Conservation (phyloP, 37 sponge, comb jelly and placozoan species). For the Oscarella lobularis region DNA sequence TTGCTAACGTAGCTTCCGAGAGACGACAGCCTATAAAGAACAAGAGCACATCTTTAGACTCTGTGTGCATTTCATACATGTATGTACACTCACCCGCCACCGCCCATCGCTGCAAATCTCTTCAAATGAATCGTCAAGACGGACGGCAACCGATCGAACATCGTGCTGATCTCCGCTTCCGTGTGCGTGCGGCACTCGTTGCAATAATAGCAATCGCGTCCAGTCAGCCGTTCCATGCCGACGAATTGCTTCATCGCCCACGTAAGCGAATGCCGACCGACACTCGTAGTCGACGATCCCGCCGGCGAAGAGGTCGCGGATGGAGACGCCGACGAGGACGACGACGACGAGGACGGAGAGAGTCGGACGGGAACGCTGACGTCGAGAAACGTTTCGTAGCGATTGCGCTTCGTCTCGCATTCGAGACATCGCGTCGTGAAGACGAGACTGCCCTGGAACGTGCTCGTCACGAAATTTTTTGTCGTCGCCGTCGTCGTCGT, state of each 20-base stretch:
- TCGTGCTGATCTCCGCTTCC: slow-evolving; percentile 42
- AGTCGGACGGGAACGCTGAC: slow-evolving; percentile 46
- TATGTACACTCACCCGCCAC: no score
- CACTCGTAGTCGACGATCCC: no score
- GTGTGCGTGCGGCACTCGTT: slow-evolving; percentile 29
- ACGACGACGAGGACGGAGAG: neutral
- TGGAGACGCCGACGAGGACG: neutral
- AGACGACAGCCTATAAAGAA: no score
- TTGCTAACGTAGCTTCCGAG: slow-evolving; percentile 19
- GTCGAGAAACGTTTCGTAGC: slow-evolving; percentile 44
- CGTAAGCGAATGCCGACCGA: slow-evolving; percentile 32
- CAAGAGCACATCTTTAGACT: no score
- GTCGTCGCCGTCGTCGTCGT: no score
- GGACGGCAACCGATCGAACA: slow-evolving; percentile 29
- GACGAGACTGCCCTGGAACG: slow-evolving; percentile 37
- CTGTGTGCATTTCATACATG: no score
- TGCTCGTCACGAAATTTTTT: slow-evolving; percentile 18
- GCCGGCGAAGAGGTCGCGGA: no score
- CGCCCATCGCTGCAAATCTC: slow-evolving; percentile 24
- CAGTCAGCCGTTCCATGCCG: slow-evolving; percentile 17
- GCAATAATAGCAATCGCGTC: slow-evolving; percentile 51
- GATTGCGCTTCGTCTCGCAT: slow-evolving; percentile 34
- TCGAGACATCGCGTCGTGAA: slow-evolving; percentile 42
- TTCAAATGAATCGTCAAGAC: slow-evolving; percentile 54
- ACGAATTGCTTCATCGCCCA: slow-evolving; percentile 51